Conservation (phyloP, 2,797 vertebrate genomes). For the Darevskia nairensis region DNA sequence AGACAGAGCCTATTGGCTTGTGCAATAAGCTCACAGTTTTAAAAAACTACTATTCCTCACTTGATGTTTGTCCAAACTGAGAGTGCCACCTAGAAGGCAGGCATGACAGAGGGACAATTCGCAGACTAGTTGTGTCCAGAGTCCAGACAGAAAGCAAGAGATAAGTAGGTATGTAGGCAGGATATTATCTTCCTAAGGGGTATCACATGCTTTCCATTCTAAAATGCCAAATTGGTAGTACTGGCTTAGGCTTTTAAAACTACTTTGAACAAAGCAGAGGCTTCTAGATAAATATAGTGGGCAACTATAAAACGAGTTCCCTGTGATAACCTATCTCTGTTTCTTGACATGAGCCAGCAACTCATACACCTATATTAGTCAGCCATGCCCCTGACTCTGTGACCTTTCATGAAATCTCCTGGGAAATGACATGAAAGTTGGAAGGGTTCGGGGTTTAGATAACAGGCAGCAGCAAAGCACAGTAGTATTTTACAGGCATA, state of each 20-base stretch:
- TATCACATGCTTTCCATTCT: constrained; percentile 48
- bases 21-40: constrained; percentile 28
- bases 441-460: background rate
- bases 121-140: constrained; percentile 56
- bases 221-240: constrained; percentile 43
- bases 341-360: constrained; percentile 28
- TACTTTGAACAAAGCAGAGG: constrained; percentile 31
- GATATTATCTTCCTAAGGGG: constrained; percentile 61
- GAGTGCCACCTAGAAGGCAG: constrained; percentile 35
- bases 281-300: background rate
- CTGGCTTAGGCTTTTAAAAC: constrained; percentile 57
- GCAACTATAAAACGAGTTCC: constrained; percentile 38
- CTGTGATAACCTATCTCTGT: constrained; percentile 51
- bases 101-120: constrained; percentile 48
- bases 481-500: constrained; percentile 7
- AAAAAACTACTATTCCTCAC: background rate
- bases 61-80: constrained; percentile 37
- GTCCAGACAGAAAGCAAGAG: constrained; percentile 49
- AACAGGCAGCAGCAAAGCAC: background rate
- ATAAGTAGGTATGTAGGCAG: constrained; percentile 60
- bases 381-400: constrained; percentile 13
- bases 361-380: constrained; percentile 14
- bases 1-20: background rate
- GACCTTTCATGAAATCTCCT: constrained; percentile 22
- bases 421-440: constrained; percentile 21